Base-by-base conservation (phyloP, 1,140 invertebrate species). In the Camponotus pennsylvanicus region DNA sequence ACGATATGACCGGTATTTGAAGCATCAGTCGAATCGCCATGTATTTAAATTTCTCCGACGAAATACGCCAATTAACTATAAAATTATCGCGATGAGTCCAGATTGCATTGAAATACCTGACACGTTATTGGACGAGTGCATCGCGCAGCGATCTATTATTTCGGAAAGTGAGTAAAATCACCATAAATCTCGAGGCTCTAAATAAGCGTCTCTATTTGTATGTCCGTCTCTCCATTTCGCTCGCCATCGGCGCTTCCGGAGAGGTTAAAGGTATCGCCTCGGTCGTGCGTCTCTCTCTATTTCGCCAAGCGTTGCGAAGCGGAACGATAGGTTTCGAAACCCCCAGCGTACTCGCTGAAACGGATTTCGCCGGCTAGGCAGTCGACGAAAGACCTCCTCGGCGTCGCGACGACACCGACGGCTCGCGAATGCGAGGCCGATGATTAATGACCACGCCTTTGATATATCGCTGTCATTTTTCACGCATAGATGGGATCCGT, bases 401-500 rank as follows among this genome's bases (percentile, higher is more conserved):
- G 84, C 86, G 86, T 84, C 49, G 71, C 82, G 88, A 91, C 91
- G 84, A 86, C 80, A 88, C 52, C 78, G 49, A 52, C 49, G 49
- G 85, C 75, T 83, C 88, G 85, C 84, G 63, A 67, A 45, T 63
- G 52, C 73, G 59, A 40, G 40, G 15, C 32, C 78, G 64, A 93
- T 93, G 93, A 93, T 93, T 93, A 93, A 93, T 92, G 86, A 92
- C 71, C 55, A 70, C 42, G 45, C 52, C 27, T 37, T 73, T 92
- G 92, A 93, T 93, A 91, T 91, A 93, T 93, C 77, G 66, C 89
- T 86, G 90, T 93, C 92, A 92, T 93, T 93, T 93, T 93, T 93
- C 92, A 93, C 91, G 91, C 89, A 93, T 93, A 93, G 92, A 93
- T 93, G 88, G 79, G 86, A 91, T 76, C 71, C 88, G 86, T 78